Evolutionary conservation across 2,113 vertebrate species (phyloP), one percentile per base, ranked within the genome.

Genomic region (Plotosus lineatus): DNA sequence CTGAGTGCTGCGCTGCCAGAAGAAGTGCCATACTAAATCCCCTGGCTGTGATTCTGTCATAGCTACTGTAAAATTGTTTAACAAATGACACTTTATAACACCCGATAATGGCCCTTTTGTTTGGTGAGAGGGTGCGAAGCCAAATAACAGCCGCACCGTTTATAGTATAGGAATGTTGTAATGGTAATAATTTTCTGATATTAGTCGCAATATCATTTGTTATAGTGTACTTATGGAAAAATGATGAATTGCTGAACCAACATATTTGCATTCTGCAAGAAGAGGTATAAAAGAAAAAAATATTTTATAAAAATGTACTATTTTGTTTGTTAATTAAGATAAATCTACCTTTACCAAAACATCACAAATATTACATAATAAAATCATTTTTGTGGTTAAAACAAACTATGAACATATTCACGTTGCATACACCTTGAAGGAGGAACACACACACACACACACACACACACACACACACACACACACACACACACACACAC

Each of bases 11-110:
- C 51, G 53, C 42, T 78, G 74, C 77, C 82, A 81, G 36, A 68
- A 36, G 79, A 74, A 82, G 46, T 61, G 81, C 83, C 66, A 72
- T 84, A 83, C 82, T 84, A 79, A 84, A 84, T 44, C 75, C n/a
- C 74, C 77, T 44, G 63, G 73, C 86, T 56, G 86, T 51, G 80
- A 90, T 81, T 80, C 84, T 82, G 83, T 84, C 82, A 84, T 80
- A 58, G 65, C 86, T 66, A 77, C 84, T 80, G 85, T 82, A 84
- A 89, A 84, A 86, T 83, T 90, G 89, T 90, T 87, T 83, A 87
- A 87, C 0, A 40, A 53, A 78, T 71, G 44, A 72, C 72, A 76
- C 75, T 78, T 61, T 46, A 46, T 33, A 77, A 15, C 15, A 31
- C 26, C 61, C 38, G n/a, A 46, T 48, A 69, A 58, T 38, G 46